Percentiles rank a stretch among this genome's conserved stretches.
These are phyloP conservation scores for Teinopalpus imperialis DNA, from an alignment of 2,888 invertebrate species.

Conservation along the genomic window DNA sequence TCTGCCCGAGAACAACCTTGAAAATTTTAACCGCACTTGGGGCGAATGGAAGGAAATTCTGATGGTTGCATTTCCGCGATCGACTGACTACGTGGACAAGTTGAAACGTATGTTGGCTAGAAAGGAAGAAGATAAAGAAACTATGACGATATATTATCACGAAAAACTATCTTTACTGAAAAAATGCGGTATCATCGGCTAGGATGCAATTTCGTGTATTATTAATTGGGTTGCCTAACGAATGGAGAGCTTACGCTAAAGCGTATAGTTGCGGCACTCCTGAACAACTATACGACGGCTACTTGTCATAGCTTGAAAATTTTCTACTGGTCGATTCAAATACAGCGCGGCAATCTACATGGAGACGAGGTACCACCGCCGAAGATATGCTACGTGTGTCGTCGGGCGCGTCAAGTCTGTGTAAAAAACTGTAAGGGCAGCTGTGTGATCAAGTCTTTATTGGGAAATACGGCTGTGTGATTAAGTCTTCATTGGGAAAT, in stretches of 20 bases:
- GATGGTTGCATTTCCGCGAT: slow-evolving; percentile 32
- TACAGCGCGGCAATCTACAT: too few species aligned
- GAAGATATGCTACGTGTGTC: too few species aligned
- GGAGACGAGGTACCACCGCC: too few species aligned
- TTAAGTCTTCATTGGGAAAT: too few species aligned
- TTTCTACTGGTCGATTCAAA: too few species aligned
- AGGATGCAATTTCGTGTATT: too few species aligned
- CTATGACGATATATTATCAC: slow-evolving; percentile 43
- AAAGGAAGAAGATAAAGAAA: slow-evolving; percentile 33
- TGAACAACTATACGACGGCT: slow-evolving; percentile 32
- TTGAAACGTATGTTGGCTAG: slow-evolving; percentile 39
- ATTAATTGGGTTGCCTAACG: slow-evolving; percentile 32
- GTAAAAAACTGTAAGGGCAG: too few species aligned
- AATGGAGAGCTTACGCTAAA: slow-evolving; percentile 33
- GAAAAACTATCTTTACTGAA: too few species aligned
- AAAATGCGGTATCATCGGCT: slow-evolving; percentile 32
- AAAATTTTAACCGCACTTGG: slow-evolving; percentile 37
- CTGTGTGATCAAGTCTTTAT: too few species aligned
- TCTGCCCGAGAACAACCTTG: too few species aligned
- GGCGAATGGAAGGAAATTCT: slow-evolving; percentile 36
- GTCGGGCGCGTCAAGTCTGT: too few species aligned
- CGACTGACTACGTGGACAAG: slow-evolving; percentile 36
- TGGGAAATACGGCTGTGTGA: too few species aligned
- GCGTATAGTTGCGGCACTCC: slow-evolving; percentile 33
- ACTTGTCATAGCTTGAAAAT: slow-evolving; percentile 30